Conservation (phyloP, 2,797 vertebrate genomes). For the Platyrinchus mystaceus region DNA sequence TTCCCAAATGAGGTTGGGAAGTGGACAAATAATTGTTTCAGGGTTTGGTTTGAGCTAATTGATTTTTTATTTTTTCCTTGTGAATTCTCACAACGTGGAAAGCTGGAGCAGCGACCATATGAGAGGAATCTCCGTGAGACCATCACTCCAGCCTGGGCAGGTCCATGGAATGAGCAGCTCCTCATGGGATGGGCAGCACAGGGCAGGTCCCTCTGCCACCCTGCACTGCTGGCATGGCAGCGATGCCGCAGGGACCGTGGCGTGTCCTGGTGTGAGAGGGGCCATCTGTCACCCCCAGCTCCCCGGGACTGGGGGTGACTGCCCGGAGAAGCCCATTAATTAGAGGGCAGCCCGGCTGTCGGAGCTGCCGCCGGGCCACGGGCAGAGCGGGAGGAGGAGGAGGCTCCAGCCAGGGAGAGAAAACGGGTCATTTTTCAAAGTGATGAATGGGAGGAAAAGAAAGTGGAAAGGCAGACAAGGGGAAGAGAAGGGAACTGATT, state of each 20-base stretch:
- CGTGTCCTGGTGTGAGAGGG: neutral
- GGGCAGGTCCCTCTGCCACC: neutral
- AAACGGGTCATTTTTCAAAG: slow-evolving; percentile 49
- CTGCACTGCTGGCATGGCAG: rapidly evolving
- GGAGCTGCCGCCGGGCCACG: neutral
- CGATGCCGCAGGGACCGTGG: rapidly evolving
- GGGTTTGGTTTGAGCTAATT: neutral
- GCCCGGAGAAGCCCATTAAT: slow-evolving; percentile 19
- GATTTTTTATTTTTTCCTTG: neutral
- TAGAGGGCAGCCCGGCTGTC: slow-evolving; percentile 1
- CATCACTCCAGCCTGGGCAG: neutral
- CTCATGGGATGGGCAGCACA: neutral
- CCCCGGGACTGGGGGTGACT: neutral
- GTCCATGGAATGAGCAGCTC: neutral
- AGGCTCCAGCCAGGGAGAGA: neutral
- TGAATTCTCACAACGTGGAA: neutral
- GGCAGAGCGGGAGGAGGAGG: neutral
- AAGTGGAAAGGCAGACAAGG: slow-evolving; percentile 58
- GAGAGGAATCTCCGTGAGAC: neutral
- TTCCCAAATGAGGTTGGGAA: slow-evolving; percentile 34
- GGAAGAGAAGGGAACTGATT: slow-evolving; percentile 56
- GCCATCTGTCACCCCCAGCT: neutral
- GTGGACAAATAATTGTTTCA: slow-evolving; percentile 32
- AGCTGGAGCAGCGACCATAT: neutral
- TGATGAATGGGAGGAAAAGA: slow-evolving; percentile 69